Evolutionary conservation across 2,113 vertebrate genomes (phyloP).

Genomic region (Mystacornis crossleyi): DNA sequence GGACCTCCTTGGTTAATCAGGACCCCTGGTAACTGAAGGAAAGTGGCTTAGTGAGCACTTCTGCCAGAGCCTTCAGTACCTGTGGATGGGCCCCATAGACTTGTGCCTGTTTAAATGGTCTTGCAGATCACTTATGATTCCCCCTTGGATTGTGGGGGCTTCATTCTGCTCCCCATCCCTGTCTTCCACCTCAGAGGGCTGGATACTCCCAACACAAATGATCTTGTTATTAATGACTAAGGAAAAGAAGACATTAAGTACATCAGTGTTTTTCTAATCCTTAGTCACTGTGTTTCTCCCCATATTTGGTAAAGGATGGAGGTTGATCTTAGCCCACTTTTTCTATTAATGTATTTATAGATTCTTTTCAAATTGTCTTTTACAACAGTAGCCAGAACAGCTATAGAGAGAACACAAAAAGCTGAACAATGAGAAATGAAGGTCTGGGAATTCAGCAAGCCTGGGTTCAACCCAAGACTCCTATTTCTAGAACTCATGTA

Average conservation of each 20-base stretch:
- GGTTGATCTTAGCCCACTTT: neutral
- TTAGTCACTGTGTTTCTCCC: neutral
- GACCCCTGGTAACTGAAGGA: neutral
- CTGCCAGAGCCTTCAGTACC: neutral
- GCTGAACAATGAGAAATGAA: neutral
- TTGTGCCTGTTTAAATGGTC: neutral
- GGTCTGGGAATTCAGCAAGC: neutral
- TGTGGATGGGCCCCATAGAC: neutral
- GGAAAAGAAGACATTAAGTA: neutral
- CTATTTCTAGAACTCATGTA: neutral
- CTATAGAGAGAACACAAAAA: neutral
- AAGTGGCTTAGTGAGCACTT: neutral
- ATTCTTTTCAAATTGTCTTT: neutral
- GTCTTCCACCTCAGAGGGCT: neutral
- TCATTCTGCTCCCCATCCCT: too few species aligned
- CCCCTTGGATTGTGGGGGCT: neutral
- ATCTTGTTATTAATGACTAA: neutral
- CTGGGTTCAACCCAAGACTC: neutral
- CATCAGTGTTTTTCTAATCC: neutral
- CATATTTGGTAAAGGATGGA: neutral
- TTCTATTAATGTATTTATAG: neutral
- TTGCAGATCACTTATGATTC: neutral
- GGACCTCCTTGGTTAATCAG: neutral
- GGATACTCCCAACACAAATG: fast-evolving
- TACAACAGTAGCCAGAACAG: neutral